Evolutionary conservation across 2,888 invertebrate genomes (phyloP).

Genomic region (Branchellion lobata): DNA sequence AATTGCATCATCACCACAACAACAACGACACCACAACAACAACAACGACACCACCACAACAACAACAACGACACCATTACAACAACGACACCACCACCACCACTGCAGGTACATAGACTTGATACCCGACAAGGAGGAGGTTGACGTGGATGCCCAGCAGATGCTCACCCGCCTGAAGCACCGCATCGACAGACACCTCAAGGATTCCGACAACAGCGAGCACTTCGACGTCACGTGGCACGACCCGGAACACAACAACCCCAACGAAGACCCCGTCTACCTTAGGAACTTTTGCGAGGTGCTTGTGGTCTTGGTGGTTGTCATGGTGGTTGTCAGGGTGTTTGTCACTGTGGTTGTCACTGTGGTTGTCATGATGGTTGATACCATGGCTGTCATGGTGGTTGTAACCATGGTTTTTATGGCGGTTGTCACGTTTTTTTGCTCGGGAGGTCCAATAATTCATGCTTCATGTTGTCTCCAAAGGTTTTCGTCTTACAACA

Average conservation of each 20-base stretch:
- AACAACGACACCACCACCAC: no score
- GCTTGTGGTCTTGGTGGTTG: background rate
- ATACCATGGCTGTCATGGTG: background rate
- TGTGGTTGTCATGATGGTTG: background rate
- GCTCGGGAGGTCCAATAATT: no score
- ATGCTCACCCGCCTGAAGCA: constrained; percentile 42
- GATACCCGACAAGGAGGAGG: constrained; percentile 31
- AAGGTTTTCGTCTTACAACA: no score
- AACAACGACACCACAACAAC: no score
- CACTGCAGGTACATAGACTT: constrained; percentile 48
- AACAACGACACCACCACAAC: no score
- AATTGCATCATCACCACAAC: no score
- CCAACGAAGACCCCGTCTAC: constrained; percentile 45
- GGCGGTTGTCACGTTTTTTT: no score
- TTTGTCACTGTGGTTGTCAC: no score
- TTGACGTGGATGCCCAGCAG: constrained; percentile 50
- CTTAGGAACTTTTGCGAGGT: constrained; percentile 41
- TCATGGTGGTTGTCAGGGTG: background rate
- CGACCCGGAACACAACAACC: constrained; percentile 41
- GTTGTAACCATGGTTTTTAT: no score
- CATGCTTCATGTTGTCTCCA: no score
- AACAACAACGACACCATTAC: no score
- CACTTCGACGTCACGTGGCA: constrained; percentile 46
- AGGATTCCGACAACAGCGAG: constrained; percentile 35
- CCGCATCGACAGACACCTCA: background rate